Base-by-base conservation (phyloP, 2,888 invertebrate species). In the Nomada ferruginata region DNA sequence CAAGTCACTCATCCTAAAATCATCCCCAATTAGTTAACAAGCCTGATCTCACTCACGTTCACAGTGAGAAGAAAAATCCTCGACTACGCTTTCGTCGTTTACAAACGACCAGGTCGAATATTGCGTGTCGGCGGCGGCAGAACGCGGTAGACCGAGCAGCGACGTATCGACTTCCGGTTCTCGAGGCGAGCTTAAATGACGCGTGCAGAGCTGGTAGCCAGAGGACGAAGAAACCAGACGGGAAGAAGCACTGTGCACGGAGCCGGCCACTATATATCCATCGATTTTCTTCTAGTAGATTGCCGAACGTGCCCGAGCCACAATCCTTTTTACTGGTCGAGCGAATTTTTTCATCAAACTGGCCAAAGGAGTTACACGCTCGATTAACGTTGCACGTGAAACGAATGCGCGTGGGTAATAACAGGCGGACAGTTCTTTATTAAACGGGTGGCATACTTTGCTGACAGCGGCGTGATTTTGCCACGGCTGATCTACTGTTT, bases 161-260 rank as follows among this genome's bases (percentile, higher is more conserved):
- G 57, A 36, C 55, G 63, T 47, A 69, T 68, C 79, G 71, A 71
- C 79, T 79, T 79, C 76, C 76, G 76, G 76, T 79, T 66, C 61
- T 79, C 70, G 52, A 23, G 23, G 59, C 47, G 55, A 42, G 66
- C 53, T 79, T 71, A 79, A 79, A 79, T 65, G 75, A 59, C 70
- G 79, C 69, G 79, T 72, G 55, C 59, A 77, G 72, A 63, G 36
- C 15, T 47, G 36, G 36, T 52, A 64, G 47, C 2, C 18, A 44
- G 36, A 29, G 26, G 20, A 53, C 50, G 47, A 23, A 7, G 26
- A 53, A 60, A 47, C 57, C 29, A 47, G 20, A 42, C 11, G 18
- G 36, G 36, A 36, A 20, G 29, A 60, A 68, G n/a, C 52, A n/a
- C 5, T n/a, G 63, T 15, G 23, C 50, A 26, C n/a, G 36, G 47